Evolutionary conservation across 1,140 invertebrate species (phyloP).

Genomic region (Aradophagus sp.): DNA sequence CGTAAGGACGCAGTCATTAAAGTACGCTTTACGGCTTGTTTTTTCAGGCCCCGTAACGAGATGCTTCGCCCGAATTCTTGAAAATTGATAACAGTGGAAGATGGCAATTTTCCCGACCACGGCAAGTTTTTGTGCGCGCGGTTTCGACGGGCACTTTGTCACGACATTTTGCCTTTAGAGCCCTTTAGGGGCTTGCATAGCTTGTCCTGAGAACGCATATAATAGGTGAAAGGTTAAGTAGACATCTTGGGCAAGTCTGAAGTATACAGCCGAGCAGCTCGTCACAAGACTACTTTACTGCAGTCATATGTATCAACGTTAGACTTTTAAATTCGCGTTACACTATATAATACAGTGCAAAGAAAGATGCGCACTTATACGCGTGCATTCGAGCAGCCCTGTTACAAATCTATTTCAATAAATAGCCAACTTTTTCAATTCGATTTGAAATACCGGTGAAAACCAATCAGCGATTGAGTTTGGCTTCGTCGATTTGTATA

Average conservation of each 20-base stretch:
- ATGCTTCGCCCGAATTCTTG: constrained; percentile 25
- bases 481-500: no score
- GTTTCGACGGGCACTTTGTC: constrained; percentile 49
- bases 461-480: no score
- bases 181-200: constrained; percentile 55
- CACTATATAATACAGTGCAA: constrained; percentile 7
- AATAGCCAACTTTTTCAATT: no score
- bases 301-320: constrained; percentile 28
- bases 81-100: constrained; percentile 33
- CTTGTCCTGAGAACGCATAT: constrained; percentile 50
- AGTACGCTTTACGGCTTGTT: no score
- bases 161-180: constrained; percentile 56
- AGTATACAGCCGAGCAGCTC: constrained; percentile 57
- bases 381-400: no score
- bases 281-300: constrained; percentile 59
- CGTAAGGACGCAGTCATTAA: no score
- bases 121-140: constrained; percentile 32
- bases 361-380: constrained; percentile 10
- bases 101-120: constrained; percentile 37
- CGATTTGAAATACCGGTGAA: no score
- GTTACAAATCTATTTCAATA: no score
- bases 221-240: constrained; percentile 47
- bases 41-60: constrained; percentile 6
- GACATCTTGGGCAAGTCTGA: constrained; percentile 53
- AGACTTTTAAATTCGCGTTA: constrained; percentile 49